Evolutionary conservation across 2,797 vertebrate species (phyloP), one percentile per base, ranked within the genome.

Genomic region (Sebastes iracundus): DNA sequence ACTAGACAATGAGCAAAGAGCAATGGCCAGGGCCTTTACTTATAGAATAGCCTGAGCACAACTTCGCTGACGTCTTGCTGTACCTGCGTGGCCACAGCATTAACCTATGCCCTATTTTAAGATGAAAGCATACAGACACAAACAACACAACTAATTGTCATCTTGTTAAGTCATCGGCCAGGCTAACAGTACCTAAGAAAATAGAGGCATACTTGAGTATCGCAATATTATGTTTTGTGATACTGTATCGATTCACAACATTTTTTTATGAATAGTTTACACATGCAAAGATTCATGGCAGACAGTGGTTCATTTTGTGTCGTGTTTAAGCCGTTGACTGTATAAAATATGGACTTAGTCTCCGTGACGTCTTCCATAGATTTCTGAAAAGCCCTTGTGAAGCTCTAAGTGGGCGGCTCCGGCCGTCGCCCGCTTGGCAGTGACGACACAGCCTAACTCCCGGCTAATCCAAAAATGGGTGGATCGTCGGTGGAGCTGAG

Each of bases 51-150:
- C 25, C 59, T 75, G 55, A 82, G 64, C 46, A 67, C 46, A 53
- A 56, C 63, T 74, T 65, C 42, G 60, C 66, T 72, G 42, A 60
- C 4, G 2, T 67, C 53, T 80, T 67, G 16, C 60, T 73, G 72
- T 83, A 83, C 68, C 77, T 78, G 82, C 9, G 14, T 52, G 67
- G 61, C 66, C 74, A 66, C 68, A 77, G 84, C 69, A 87, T 89
- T 89, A 92, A 82, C 90, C 90, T 86, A 88, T 90, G 88, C 64
- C 89, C 92, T 88, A 89, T 82, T 87, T 93, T 60, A 71, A 42
- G 18, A 68, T 53, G 61, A 78, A 81, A 75, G 75, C 63, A 59
- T 75, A 35, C 71, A 53, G 61, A 90, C 81, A 80, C 81, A 84
- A 90, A 89, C 81, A 76, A 75, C 82, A 77, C 63, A 49, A 79